Base-by-base conservation (phyloP, 2,113 vertebrate genomes). In the Oryzias javanicus region DNA sequence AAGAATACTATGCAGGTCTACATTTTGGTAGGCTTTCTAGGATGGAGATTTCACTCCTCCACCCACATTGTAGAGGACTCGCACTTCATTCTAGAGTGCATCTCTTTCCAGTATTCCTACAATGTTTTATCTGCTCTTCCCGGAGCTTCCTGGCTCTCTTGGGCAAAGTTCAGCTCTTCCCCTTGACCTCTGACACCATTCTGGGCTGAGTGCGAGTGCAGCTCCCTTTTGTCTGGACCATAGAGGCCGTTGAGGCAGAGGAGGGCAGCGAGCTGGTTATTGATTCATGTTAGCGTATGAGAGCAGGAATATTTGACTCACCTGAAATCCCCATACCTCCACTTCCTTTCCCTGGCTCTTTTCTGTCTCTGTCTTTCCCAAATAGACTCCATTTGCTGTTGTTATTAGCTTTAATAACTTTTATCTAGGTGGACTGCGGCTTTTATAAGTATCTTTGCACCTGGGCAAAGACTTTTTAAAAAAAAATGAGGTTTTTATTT, bases 291-390 rank as follows among this genome's bases (percentile, higher is more conserved):
- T 74, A 77, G 82, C 66, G 77, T 63, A 84, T 85, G 70, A 86
- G 85, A 74, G 87, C 56, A 81, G 79, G 81, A 89, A 86, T 71
- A 79, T 91, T 83, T 90, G 88, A 91, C 88, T 90, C 90, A 87
- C 86, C 85, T 88, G 82, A 88, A 89, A 82, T 72, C 72, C 78
- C 64, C 53, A 19, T 51, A 29, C 70, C 49, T 35, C 35, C 35
- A 12, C 35, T 69, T 47, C 65, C 27, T 35, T 60, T 60, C 68
- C 49, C 62, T 25, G 41, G 14, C 56, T 62, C 57, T 63, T 20
- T 35, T 54, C 58, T 59, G 17, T 54, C 60, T 53, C 44, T 14
- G 55, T 44, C 47, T 54, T 44, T 41, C 50, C 53, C 64, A 57
- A 66, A 16, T 79, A 59, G 64, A 81, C 79, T n/a, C n/a, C 81